These are phyloP conservation scores for Buathra laborator DNA, from an alignment of 2,888 invertebrate genomes.

Conservation along the genomic window DNA sequence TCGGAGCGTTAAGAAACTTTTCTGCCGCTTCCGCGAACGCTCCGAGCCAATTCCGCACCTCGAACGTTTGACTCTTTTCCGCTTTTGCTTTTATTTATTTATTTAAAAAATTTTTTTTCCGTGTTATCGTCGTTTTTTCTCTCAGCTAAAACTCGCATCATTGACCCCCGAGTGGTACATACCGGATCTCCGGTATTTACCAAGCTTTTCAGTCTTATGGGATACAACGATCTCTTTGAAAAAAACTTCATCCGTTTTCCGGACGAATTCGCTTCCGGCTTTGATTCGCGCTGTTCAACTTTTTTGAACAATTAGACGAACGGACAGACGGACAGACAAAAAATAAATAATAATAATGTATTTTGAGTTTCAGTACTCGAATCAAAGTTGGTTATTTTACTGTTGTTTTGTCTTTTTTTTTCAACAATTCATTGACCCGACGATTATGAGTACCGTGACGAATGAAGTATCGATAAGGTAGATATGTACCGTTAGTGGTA, in stretches of 20 bases:
- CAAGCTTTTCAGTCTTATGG: slow-evolving; percentile 34
- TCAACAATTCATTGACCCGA: too few species aligned
- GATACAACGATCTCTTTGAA: slow-evolving; percentile 38
- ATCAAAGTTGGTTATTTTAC: too few species aligned
- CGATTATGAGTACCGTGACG: too few species aligned
- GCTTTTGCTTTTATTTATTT: slow-evolving; percentile 19
- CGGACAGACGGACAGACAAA: too few species aligned
- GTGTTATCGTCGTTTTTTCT: slow-evolving; percentile 3
- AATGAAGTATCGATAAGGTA: too few species aligned
- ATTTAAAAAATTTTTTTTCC: slow-evolving; percentile 7
- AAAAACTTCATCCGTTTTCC: not conserved
- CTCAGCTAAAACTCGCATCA: slow-evolving; percentile 21
- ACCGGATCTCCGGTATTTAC: slow-evolving; percentile 47
- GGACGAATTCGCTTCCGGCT: too few species aligned
- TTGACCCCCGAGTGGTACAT: slow-evolving; percentile 26
- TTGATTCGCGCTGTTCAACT: too few species aligned
- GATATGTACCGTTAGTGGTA: too few species aligned
- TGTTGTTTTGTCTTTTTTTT: too few species aligned
- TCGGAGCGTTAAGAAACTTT: slow-evolving; percentile 56
- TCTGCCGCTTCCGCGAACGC: slow-evolving; percentile 30
- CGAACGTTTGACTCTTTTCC: slow-evolving; percentile 45
- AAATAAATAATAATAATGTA: too few species aligned
- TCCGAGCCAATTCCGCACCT: slow-evolving; percentile 35
- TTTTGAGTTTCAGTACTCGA: too few species aligned
- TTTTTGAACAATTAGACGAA: too few species aligned